Evolutionary conservation across 2,113 vertebrate genomes (phyloP).

Genomic region (Todiramphus saurophagus): DNA sequence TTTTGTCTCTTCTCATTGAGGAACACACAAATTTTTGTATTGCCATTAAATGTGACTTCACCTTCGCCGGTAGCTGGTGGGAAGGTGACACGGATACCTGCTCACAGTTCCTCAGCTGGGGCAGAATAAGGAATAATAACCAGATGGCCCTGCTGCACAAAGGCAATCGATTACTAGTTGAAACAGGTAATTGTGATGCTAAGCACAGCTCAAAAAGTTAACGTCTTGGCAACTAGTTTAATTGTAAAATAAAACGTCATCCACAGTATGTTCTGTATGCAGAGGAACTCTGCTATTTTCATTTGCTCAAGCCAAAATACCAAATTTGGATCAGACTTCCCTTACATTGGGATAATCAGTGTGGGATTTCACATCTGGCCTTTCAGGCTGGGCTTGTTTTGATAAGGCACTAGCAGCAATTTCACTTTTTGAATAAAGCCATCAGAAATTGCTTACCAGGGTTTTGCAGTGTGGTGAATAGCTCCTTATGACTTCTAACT

Average conservation of each 20-base stretch:
- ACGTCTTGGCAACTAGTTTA: neutral
- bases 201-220: neutral
- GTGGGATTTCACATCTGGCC: conserved; percentile 15
- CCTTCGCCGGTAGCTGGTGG: neutral
- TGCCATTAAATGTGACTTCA: neutral
- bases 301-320: neutral
- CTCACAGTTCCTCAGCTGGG: neutral
- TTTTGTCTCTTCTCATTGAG: neutral
- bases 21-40: neutral
- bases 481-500: conserved; percentile 24
- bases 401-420: conserved; percentile 2
- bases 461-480: conserved; percentile 44
- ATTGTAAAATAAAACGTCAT: neutral
- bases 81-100: neutral
- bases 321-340: neutral
- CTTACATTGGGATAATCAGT: neutral
- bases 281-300: neutral
- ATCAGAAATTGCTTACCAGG: conserved; percentile 39
- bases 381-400: conserved; percentile 46
- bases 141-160: neutral
- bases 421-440: neutral
- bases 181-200: neutral
- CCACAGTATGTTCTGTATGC: neutral
- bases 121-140: neutral
- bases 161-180: neutral